Base-by-base conservation (phyloP, 2,888 invertebrate species). In the Galeopsomyia nigrocyanea region DNA sequence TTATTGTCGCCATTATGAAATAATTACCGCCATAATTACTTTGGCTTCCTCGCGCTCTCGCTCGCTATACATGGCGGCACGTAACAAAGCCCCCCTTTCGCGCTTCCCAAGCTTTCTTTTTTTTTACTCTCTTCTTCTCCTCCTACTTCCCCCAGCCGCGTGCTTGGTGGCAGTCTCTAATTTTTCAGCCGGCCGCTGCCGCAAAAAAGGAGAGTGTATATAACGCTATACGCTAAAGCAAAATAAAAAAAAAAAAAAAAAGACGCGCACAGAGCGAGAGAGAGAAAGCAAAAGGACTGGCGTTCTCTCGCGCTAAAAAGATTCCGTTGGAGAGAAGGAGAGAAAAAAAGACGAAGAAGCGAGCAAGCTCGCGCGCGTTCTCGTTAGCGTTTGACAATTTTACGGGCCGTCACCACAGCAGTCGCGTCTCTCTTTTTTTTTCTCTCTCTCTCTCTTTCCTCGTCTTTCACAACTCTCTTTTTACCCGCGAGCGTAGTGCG, bases 321-420 rank as follows among this genome's bases (percentile, higher is more conserved):
- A 17, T 47, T n/a, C 61, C 19, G 17, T 22, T 16, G 61, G 39
- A 55, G 62, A 53, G 55, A 67, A 51, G 55, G 55, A 22, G 39
- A 26, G 9, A 53, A 65, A 50, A 57, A 31, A 2, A 50, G 5
- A 39, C 3, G 17, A 19, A 53, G 10, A 51, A 14, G 10, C 26
- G 19, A 10, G 22, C 50, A 1, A 50, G 47, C 53, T 19, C 10
- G 46, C 22, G 10, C 10, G 47, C 61, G 16, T 69, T 65, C 73
- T 75, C 75, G 75, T 75, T 75, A 75, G 74, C 71, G 71, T 75
- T 75, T 73, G 74, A 75, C 68, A 73, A 74, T 75, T 75, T 75
- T 74, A 75, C 71, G 74, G 68, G 58, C 62, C 75, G 71, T 65
- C 71, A 67, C 75, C 73, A 64, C 72, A 31, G 64, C 21, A 21